Evolutionary conservation across 2,888 invertebrate genomes (phyloP).

Genomic region (Macaria liturata): DNA sequence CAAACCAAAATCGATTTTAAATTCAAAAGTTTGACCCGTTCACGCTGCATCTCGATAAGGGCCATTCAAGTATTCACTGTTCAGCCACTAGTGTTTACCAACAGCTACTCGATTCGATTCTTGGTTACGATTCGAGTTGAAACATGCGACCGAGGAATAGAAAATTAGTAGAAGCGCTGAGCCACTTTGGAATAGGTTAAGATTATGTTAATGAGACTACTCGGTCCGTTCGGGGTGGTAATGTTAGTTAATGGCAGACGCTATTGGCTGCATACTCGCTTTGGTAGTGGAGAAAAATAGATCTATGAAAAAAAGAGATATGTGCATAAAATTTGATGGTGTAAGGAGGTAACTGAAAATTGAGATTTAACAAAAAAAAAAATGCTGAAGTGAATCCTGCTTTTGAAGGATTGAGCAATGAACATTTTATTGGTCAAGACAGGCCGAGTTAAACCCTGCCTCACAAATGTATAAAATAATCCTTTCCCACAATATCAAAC

Average conservation of each 20-base stretch:
- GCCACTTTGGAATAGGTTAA: conserved; percentile 52
- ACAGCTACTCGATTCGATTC: conserved; percentile 41
- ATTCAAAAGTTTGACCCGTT: conserved; percentile 19
- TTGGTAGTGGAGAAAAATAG: no score
- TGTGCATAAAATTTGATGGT: no score
- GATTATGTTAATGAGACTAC: conserved; percentile 58
- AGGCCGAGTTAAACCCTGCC: no score
- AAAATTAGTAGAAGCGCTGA: conserved; percentile 49
- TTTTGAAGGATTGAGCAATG: no score
- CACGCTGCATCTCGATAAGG: conserved; percentile 34
- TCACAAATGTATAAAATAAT: conserved; percentile 13
- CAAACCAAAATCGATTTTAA: conserved; percentile 3
- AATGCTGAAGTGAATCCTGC: no score
- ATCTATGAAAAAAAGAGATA: no score
- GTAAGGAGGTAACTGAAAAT: no score
- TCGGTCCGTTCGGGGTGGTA: conserved; percentile 19
- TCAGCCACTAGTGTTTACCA: conserved; percentile 43
- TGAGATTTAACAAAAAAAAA: no score
- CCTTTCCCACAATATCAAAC: conserved; percentile 36
- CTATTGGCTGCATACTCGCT: conserved; percentile 16
- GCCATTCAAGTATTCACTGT: conserved; percentile 3
- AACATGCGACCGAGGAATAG: conserved; percentile 47
- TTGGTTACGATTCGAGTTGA: conserved; percentile 30
- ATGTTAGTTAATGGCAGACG: conserved; percentile 10
- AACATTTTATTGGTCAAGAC: no score